These are phyloP conservation scores for Aphidius colemani DNA, from an alignment of 2,888 invertebrate species.

Conservation along the genomic window DNA sequence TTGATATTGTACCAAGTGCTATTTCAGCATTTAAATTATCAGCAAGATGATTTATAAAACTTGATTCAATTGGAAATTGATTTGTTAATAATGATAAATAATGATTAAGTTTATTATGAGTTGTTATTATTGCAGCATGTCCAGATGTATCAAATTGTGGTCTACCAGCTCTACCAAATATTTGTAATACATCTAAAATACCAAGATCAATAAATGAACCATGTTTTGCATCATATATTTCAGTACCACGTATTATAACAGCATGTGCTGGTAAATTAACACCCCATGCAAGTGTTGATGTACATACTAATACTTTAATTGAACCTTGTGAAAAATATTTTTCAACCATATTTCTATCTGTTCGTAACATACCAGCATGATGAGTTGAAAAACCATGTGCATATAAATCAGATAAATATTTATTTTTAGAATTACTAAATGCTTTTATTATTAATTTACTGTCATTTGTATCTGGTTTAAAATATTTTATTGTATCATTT, in stretches of 20 bases:
- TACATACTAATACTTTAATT: slow-evolving; percentile 90
- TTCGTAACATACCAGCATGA: slow-evolving; percentile 92
- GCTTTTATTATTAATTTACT: slow-evolving; percentile 71
- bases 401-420: slow-evolving; percentile 82
- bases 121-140: slow-evolving; percentile 93
- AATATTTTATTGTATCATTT: slow-evolving; percentile 72
- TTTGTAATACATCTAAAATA: slow-evolving; percentile 96
- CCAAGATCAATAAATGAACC: slow-evolving; percentile 94
- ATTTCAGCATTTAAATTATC: slow-evolving; percentile 97
- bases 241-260: slow-evolving; percentile 94
- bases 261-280: slow-evolving; percentile 99
- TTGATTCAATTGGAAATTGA: slow-evolving; percentile 98
- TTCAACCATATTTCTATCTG: slow-evolving; percentile 86
- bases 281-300: slow-evolving; percentile 98
- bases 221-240: slow-evolving; percentile 95
- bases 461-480: slow-evolving; percentile 66
- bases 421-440: slow-evolving; percentile 77
- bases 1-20: slow-evolving; percentile 93
- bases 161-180: slow-evolving; percentile 97
- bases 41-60: slow-evolving; percentile 86
- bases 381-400: slow-evolving; percentile 89
- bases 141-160: slow-evolving; percentile 97
- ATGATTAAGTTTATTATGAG: slow-evolving; percentile 88
- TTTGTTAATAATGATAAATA: slow-evolving; percentile 93
- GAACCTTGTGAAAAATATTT: slow-evolving; percentile 87